These are phyloP conservation scores for Trachelus iudaicus DNA, from an alignment of 2,888 invertebrate genomes.

Conservation along the genomic window DNA sequence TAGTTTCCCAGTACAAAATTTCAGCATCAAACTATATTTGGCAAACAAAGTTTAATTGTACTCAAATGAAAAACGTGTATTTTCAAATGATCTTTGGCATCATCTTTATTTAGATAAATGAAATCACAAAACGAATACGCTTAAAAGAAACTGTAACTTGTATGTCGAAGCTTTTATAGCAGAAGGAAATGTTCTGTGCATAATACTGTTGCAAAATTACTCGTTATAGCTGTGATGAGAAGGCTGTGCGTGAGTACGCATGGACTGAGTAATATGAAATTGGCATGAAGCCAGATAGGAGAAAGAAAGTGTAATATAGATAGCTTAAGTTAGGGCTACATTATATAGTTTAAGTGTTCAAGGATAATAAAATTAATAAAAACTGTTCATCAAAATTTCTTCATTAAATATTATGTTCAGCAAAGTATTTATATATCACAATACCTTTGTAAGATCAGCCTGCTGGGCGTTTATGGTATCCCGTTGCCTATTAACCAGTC, in stretches of 20 bases:
- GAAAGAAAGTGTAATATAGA: background rate
- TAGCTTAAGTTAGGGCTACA: background rate
- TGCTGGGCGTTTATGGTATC: conserved; percentile 91
- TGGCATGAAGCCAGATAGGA: background rate
- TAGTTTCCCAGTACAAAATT: conserved; percentile 90
- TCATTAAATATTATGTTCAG: conserved; percentile 8
- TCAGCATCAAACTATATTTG: conserved; percentile 83
- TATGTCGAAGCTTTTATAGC: background rate
- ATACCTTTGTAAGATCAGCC: conserved; percentile 89
- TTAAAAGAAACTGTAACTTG: background rate
- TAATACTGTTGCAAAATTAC: background rate
- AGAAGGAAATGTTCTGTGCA: background rate
- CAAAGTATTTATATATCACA: background rate
- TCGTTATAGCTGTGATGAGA: background rate
- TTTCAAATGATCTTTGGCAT: background rate
- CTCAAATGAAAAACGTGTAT: conserved; percentile 17
- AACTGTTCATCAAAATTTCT: conserved; percentile 19
- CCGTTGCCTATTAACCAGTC: conserved; percentile 89
- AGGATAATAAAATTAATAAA: conserved; percentile 2
- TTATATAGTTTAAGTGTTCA: background rate
- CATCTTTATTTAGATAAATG: background rate
- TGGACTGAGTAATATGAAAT: background rate
- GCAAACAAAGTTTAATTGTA: conserved; percentile 32
- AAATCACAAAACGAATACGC: background rate
- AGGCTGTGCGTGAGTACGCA: background rate